A percentile compares a stretch with the other conserved stretches of the same genome.
Conservation (phyloP, 2,797 vertebrate genomes). For the Heterohyrax brucei region DNA sequence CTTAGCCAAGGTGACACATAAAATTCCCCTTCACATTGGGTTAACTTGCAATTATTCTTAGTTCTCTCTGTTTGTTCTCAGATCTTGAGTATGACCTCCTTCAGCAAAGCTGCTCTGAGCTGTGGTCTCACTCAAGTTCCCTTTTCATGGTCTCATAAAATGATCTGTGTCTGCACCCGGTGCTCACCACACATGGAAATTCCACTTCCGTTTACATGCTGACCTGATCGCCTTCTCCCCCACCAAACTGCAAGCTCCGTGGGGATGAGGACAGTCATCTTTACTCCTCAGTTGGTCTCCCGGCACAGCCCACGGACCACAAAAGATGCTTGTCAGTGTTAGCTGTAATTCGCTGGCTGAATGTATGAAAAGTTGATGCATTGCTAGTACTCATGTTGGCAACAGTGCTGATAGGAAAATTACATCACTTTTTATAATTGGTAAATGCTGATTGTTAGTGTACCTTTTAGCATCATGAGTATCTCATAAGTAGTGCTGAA, state of each 20-base stretch:
- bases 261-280: not conserved
- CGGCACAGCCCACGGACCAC: not conserved
- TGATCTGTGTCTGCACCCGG: not conserved
- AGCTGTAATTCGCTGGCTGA: not conserved
- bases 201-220: not conserved
- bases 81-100: not conserved
- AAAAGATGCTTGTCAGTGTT: not conserved
- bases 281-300: not conserved
- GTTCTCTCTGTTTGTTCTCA: not conserved
- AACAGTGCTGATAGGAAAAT: not conserved
- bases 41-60: not conserved
- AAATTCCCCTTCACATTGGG: not conserved
- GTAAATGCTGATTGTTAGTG: constrained; percentile 25
- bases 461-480: not conserved
- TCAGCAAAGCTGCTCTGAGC: not conserved
- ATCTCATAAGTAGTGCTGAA: not conserved
- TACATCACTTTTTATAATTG: not conserved
- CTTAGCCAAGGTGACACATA: not conserved
- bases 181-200: not conserved
- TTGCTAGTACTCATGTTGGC: not conserved
- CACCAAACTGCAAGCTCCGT: not conserved
- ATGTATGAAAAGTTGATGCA: not conserved
- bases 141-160: not conserved
- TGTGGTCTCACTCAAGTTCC: not conserved
- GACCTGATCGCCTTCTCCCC: not conserved